A percentile compares a stretch with the other conserved stretches of the same genome.
phyloP scores from a whole-genome alignment of 2,113 vertebrate genomes.

The Sporophila hypoxantha region DNA sequence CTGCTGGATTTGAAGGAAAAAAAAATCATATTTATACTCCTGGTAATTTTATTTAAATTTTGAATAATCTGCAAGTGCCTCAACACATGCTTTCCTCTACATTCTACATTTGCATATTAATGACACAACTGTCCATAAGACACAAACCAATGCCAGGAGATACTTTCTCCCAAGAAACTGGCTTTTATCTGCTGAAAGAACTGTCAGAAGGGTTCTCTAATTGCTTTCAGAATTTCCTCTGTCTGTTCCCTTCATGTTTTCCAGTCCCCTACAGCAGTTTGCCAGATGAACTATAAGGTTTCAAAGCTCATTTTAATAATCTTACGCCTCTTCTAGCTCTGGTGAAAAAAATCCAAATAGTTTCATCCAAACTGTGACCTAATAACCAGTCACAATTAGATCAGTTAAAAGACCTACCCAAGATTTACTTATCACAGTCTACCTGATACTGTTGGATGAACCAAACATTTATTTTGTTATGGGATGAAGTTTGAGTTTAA shows the following conservation, averaged over 20 bases:
- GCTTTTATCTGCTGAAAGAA: slow-evolving; percentile 56
- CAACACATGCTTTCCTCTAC: neutral
- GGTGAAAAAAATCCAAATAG: slow-evolving; percentile 14
- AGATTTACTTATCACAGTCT: neutral
- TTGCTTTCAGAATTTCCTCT: slow-evolving; percentile 48
- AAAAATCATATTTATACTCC: slow-evolving; percentile 13
- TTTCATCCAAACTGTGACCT: slow-evolving; percentile 6
- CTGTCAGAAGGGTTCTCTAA: slow-evolving; percentile 54
- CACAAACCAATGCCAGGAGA: neutral
- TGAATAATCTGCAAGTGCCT: neutral
- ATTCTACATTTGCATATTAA: slow-evolving; percentile 3
- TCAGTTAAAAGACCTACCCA: neutral
- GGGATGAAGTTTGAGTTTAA: neutral
- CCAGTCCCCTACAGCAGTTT: neutral
- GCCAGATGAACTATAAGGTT: slow-evolving; percentile 35
- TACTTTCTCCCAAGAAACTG: slow-evolving; percentile 16
- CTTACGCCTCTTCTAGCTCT: slow-evolving; percentile 1
- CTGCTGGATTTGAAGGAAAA: slow-evolving; percentile 9
- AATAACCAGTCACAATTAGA: neutral
- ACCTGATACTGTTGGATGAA: neutral
- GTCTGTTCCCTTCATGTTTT: neutral
- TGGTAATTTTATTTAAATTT: slow-evolving; percentile 42
- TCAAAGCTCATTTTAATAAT: slow-evolving; percentile 58
- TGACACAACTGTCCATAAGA: slow-evolving; percentile 29
- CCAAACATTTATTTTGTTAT: neutral